Conservation (phyloP, 2,113 vertebrate genomes). For the Carassius carassius region DNA sequence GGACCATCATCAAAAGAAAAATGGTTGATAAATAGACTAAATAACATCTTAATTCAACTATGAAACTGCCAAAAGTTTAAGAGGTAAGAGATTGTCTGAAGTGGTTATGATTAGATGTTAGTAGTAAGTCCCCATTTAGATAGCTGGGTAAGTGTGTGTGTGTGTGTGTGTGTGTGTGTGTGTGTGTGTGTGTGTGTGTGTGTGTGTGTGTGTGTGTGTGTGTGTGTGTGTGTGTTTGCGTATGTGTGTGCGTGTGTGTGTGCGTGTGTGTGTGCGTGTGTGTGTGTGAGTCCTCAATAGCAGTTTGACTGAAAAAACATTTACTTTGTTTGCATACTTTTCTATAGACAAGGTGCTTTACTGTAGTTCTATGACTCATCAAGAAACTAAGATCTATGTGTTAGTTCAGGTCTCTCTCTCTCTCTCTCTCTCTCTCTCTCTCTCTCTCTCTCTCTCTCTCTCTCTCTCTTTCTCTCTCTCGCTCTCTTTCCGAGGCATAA, state of each 20-base stretch:
- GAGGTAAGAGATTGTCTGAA: background rate
- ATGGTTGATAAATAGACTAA: background rate
- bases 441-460: too few species aligned
- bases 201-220: background rate
- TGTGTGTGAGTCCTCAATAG: too few species aligned
- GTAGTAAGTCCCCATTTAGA: background rate
- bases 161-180: background rate
- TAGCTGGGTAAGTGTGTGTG: background rate
- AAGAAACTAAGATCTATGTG: background rate
- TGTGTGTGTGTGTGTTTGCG: too few species aligned
- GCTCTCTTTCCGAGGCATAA: conserved; percentile 26
- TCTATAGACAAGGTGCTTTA: background rate
- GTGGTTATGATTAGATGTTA: background rate
- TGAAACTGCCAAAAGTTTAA: background rate
- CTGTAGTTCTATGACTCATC: background rate
- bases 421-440: too few species aligned
- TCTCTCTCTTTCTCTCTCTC: background rate
- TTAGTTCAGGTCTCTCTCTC: conserved; percentile 7
- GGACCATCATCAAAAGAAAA: background rate
- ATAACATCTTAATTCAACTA: background rate
- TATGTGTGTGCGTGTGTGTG: background rate
- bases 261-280: background rate
- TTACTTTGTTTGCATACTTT: background rate
- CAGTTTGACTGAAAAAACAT: background rate
- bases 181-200: background rate